Evolutionary conservation across 2,113 vertebrate species (phyloP).

Genomic region (Orientallactaga bullata): DNA sequence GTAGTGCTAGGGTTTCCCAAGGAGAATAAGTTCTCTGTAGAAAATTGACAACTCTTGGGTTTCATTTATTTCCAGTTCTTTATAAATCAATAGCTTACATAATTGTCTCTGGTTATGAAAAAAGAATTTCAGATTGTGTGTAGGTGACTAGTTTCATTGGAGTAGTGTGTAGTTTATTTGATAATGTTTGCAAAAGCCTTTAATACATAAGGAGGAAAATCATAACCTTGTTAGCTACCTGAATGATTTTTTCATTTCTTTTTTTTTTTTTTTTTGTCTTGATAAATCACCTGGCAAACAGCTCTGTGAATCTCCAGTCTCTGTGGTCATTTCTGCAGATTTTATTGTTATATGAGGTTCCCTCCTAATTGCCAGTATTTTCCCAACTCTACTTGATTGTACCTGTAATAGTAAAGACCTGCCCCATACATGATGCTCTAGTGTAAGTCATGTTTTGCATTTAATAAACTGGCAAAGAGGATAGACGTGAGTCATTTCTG

Average conservation of each 20-base stretch:
- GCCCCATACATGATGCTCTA: accelerated
- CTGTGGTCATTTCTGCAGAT: background rate
- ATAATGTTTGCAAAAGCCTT: background rate
- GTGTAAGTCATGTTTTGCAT: background rate
- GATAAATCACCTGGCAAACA: background rate
- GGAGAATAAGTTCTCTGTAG: background rate
- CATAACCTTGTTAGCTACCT: background rate
- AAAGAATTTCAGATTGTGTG: background rate
- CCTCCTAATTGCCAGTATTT: background rate
- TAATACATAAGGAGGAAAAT: background rate
- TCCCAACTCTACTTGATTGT: background rate
- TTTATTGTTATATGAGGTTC: background rate
- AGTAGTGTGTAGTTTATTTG: background rate
- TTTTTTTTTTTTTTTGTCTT: background rate
- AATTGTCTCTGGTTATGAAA: background rate
- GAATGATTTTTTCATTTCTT: background rate
- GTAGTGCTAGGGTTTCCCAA: background rate
- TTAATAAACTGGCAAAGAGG: background rate
- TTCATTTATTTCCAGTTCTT: background rate
- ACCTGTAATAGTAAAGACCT: background rate
- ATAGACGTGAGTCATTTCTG: background rate
- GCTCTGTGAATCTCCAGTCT: background rate
- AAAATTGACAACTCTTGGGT: background rate
- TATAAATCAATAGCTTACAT: background rate
- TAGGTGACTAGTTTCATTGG: background rate